Base-by-base conservation (phyloP, 2,888 invertebrate genomes). In the Epicampocera succincta region DNA sequence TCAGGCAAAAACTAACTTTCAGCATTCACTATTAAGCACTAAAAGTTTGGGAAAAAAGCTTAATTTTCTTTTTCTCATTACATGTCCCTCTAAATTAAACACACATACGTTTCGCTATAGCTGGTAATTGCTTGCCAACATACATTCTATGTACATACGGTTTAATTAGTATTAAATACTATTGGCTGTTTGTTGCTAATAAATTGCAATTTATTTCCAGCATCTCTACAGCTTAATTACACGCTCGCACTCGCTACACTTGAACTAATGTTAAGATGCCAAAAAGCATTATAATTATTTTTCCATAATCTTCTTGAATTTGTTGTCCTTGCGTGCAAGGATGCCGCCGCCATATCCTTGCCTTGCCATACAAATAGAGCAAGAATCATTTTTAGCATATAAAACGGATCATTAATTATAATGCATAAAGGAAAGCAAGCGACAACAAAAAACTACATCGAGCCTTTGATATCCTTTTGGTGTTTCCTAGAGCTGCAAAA, bases 331-430 rank as follows among this genome's bases (percentile, higher is more conserved):
- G 52, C 25, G 5, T 25, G 61, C 60, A 74, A 72, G 72, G 44
- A 66, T 52, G 52, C 25, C 40, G 52, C 25, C 40, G 25, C 46
- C 19, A 65, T 38, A 63, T 56, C 54, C 29, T 71, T 63, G 76
- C 56, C 29, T 15, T 68, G 17, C 13, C 5, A 25, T 5, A 56
- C 40, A 54, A 54, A 69, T 19, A 29, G 2, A 40, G 44, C 54
- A 66, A 40, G 54, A 44, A 50, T 71, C 50, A 75, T 61, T 65
- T 80, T 75, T 80, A 65, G 80, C 60, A 81, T 77, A 73, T 73
- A 73, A 77, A 73, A 77, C 56, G 73, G 68, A 77, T 78, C 78
- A 82, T 82, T 82, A 74, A 82, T 82, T 74, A 82, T 74, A 77
- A 69, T 69, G 63, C 56, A 68, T 66, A 61, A 56, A 38, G 3